Evolutionary conservation across 2,888 invertebrate genomes (phyloP).

Genomic region (Synanthedon andrenaeformis): DNA sequence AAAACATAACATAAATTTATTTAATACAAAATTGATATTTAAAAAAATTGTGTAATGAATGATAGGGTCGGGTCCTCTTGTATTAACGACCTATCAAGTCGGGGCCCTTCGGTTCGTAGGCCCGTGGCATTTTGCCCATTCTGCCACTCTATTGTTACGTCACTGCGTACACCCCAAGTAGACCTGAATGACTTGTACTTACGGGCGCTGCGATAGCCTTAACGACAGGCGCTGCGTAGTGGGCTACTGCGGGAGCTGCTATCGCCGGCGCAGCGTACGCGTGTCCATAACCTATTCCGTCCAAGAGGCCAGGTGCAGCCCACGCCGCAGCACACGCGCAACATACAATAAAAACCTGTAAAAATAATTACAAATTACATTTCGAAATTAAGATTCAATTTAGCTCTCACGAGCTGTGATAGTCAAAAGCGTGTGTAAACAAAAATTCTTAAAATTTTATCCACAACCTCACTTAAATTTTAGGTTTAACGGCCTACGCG

Average conservation of each 20-base stretch:
- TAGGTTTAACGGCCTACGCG: no score
- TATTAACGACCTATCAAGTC: no score
- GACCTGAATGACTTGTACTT: not conserved
- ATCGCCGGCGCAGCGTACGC: slow-evolving; percentile 13
- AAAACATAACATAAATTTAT: no score
- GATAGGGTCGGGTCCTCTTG: no score
- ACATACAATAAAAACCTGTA: slow-evolving; percentile 46
- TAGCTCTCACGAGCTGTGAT: not conserved
- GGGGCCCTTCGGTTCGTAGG: no score
- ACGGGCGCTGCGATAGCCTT: slow-evolving; percentile 20
- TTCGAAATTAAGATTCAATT: no score
- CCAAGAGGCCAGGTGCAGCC: slow-evolving; percentile 40
- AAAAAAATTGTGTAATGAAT: no score
- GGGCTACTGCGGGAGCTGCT: slow-evolving; percentile 11
- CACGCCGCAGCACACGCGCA: slow-evolving; percentile 47
- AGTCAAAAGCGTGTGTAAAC: not conserved
- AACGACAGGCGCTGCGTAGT: slow-evolving; percentile 18
- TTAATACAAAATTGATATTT: no score
- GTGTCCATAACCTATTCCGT: slow-evolving; percentile 20
- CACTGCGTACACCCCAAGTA: not conserved
- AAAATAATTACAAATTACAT: slow-evolving; percentile 1
- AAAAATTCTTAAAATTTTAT: not conserved
- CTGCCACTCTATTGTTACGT: not conserved
- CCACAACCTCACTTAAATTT: no score
- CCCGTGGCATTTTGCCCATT: no score